Conservation (phyloP, 2,797 vertebrate genomes). For the Meriones psammophilus region DNA sequence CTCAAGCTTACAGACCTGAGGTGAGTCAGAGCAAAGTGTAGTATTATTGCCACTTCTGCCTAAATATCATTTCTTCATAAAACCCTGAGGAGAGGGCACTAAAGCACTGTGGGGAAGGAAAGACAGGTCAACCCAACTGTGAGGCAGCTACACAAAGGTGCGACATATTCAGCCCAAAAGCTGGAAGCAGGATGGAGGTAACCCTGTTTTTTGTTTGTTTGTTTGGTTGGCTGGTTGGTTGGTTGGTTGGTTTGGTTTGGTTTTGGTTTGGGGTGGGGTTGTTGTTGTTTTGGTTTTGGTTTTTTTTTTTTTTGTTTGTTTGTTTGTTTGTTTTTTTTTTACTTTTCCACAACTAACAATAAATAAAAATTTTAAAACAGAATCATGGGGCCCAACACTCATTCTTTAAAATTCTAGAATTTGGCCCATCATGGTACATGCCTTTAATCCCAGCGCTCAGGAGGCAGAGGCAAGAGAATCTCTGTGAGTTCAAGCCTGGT, state of each 20-base stretch:
- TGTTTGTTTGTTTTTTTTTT: background rate
- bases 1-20: background rate
- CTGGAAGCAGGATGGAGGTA: background rate
- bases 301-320: no score
- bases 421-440: background rate
- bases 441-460: no score
- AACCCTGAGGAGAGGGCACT: background rate
- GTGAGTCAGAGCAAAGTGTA: background rate
- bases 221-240: background rate
- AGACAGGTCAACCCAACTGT: background rate
- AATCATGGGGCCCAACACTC: background rate
- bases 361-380: conserved; percentile 41
- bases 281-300: no score
- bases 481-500: no score
- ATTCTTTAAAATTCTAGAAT: background rate
- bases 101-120: background rate
- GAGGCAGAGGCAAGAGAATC: no score
- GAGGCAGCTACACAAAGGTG: background rate
- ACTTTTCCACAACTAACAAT: conserved; percentile 12
- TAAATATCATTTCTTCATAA: background rate
- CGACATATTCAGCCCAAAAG: background rate
- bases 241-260: background rate
- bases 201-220: background rate
- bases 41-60: background rate
- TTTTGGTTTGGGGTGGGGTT: background rate